Evolutionary conservation across 1,140 invertebrate species (phyloP).

Genomic region (Drosophila parvula): DNA sequence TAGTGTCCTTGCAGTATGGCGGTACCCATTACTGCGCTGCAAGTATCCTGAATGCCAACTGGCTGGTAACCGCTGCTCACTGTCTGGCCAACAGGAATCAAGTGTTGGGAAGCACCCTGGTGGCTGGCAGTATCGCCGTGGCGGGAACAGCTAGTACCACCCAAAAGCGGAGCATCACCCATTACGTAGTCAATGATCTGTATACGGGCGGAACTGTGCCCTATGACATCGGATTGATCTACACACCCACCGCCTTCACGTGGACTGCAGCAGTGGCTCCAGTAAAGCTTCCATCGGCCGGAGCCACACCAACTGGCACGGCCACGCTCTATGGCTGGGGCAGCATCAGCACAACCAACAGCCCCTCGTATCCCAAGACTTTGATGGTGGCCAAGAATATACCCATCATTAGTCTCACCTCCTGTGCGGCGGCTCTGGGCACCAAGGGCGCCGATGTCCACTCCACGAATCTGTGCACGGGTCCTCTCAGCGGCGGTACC

Average conservation of each 20-base stretch:
- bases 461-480: constrained; percentile 85
- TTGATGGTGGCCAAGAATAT: constrained; percentile 80
- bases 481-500: constrained; percentile 84
- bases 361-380: constrained; percentile 73
- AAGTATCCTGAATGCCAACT: constrained; percentile 84
- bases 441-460: constrained; percentile 77
- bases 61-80: constrained; percentile 85
- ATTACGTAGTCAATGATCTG: constrained; percentile 64
- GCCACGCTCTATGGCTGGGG: constrained; percentile 84
- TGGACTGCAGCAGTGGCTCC: constrained; percentile 84
- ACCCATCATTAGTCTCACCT: constrained; percentile 68
- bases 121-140: constrained; percentile 72
- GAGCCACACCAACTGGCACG: constrained; percentile 82
- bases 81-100: constrained; percentile 68
- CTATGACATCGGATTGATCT: constrained; percentile 86
- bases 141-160: constrained; percentile 65
- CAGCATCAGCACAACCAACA: constrained; percentile 82
- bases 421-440: constrained; percentile 73
- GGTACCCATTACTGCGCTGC: constrained; percentile 86
- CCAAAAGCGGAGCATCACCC: constrained; percentile 65
- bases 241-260: constrained; percentile 84
- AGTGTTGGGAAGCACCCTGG: constrained; percentile 62
- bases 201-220: constrained; percentile 83
- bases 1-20: constrained; percentile 77
- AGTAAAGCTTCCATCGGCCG: constrained; percentile 80